Base-by-base conservation (phyloP, 2,113 vertebrate species). In the Phalacrocorax pelagicus region DNA sequence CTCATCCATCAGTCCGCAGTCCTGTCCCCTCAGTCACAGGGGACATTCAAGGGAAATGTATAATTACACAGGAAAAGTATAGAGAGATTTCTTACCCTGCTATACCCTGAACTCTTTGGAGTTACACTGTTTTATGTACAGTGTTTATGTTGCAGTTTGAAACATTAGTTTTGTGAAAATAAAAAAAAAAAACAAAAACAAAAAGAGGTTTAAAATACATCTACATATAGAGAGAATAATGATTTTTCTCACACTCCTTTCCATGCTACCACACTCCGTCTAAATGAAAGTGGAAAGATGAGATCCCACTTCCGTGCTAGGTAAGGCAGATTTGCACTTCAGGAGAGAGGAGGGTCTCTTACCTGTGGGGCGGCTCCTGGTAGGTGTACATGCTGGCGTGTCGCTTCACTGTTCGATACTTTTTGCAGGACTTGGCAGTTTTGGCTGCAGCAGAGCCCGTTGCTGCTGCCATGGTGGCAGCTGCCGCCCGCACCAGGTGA, bases 321-420 rank as follows among this genome's bases (percentile, higher is more conserved):
- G 0, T 2, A 7, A 30, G 49, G 61, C 57, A 86, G 61, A 1
- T 9, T 13, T 2, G 1, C 27, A 11, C 34, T 16, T 2, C 1
- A 9, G 15, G 47, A 10, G 8, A 18, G 42, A 51, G 15, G 11
- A 17, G 16, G 16, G 21, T 38, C 6, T 46, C 99, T 98, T 96
- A 99, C 99, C 99, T 98, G 92, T 98, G 97, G 58, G 99, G 98
- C 1, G 98, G 98, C 87, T 99, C 98, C 94, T 97, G 98, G 98
- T 98, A 99, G 38, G 98, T 97, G 96, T 98, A 99, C 95, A 98
- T 98, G 83, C 98, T 98, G 10, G 97, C 97, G 16, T 98, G 99
- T 65, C 98, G 98, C 92, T 98, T 98, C 85, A 98, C 92, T 47
- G 98, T 98, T 67, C 98, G 98, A 44, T 98, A 97, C 93, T 98